Percentiles rank a stretch among this genome's conserved stretches.
These are phyloP conservation scores for Brenthis hecate DNA, from an alignment of 2,888 invertebrate species.

Conservation along the genomic window DNA sequence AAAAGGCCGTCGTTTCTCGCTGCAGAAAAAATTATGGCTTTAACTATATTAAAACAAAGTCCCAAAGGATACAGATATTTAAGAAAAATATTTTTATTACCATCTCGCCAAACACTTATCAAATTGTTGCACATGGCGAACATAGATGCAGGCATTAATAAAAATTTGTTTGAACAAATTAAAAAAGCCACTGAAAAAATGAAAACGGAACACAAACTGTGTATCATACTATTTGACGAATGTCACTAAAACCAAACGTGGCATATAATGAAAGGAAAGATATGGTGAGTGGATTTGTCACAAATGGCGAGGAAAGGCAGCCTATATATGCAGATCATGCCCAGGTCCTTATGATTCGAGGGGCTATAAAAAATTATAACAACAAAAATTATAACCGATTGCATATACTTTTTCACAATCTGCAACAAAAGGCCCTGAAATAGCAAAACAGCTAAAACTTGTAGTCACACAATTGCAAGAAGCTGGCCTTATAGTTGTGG, in stretches of 20 bases:
- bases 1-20: slow-evolving; percentile 37
- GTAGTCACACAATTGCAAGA: slow-evolving; percentile 38
- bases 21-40: slow-evolving; percentile 38
- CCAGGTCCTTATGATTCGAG: slow-evolving; percentile 24
- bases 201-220: slow-evolving; percentile 8
- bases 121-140: no score
- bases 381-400: slow-evolving; percentile 38
- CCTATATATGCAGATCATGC: slow-evolving; percentile 41
- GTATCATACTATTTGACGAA: slow-evolving; percentile 46
- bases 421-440: slow-evolving; percentile 43
- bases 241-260: slow-evolving; percentile 42
- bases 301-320: slow-evolving; percentile 31
- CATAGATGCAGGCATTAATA: no score
- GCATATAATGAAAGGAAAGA: slow-evolving; percentile 43
- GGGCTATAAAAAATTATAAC: slow-evolving; percentile 34
- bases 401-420: slow-evolving; percentile 41
- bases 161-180: no score
- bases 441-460: slow-evolving; percentile 40
- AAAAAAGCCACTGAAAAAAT: no score
- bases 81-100: slow-evolving; percentile 34
- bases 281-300: slow-evolving; percentile 42
- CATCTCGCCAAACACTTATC: background rate
- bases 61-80: slow-evolving; percentile 33
- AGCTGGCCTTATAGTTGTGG: slow-evolving; percentile 43
- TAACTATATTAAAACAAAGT: slow-evolving; percentile 38